These are phyloP conservation scores for Halictus ligatus DNA, from an alignment of 2,888 invertebrate species.

Conservation along the genomic window DNA sequence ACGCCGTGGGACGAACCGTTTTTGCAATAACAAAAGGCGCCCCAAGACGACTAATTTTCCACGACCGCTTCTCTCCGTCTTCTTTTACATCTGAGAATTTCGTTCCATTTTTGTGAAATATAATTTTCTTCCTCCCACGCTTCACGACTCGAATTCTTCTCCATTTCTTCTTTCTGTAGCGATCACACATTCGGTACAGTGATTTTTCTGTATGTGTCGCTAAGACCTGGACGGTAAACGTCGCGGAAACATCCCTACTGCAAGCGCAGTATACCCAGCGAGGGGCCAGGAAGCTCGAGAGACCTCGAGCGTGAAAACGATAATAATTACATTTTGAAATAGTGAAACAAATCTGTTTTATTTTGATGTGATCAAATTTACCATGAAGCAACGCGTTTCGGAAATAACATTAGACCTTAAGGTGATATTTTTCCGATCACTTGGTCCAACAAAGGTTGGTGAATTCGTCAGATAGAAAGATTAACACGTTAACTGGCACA, in stretches of 20 bases:
- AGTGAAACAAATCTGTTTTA: too few relatives aligned
- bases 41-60: background rate
- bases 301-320: too few relatives aligned
- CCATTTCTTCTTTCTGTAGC: background rate
- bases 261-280: too few relatives aligned
- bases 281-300: too few relatives aligned
- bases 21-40: background rate
- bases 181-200: background rate
- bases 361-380: too few relatives aligned
- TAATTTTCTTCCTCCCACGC: background rate
- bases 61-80: background rate
- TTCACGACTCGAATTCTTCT: background rate
- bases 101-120: background rate
- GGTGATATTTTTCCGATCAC: background rate
- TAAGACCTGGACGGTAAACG: too few relatives aligned
- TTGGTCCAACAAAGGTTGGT: background rate
- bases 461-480: background rate
- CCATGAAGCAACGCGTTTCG: too few relatives aligned
- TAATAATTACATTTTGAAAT: too few relatives aligned
- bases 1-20: background rate
- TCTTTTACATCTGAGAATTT: background rate
- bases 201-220: too few relatives aligned
- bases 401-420: too few relatives aligned
- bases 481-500: too few relatives aligned
- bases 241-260: too few relatives aligned